A percentile compares a stretch with the other conserved stretches of the same genome.
Conservation (phyloP, 2,113 vertebrate species). For the Donacobius atricapilla region DNA sequence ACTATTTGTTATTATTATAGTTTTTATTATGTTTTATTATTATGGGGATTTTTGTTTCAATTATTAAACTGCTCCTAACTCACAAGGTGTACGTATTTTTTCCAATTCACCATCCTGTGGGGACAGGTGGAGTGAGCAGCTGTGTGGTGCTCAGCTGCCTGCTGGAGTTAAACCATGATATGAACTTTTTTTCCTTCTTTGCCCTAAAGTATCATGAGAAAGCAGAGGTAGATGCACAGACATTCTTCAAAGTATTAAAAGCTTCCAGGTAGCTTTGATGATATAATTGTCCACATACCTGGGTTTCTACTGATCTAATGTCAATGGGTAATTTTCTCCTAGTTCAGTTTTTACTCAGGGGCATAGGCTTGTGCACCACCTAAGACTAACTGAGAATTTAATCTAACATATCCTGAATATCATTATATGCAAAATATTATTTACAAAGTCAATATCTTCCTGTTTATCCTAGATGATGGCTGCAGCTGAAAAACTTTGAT, state of each 20-base stretch:
- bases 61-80: background rate
- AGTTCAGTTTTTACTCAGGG: background rate
- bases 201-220: background rate
- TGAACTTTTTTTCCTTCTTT: background rate
- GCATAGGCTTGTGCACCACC: background rate
- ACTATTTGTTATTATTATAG: background rate
- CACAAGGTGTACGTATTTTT: background rate
- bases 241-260: background rate
- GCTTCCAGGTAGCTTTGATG: background rate
- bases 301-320: background rate
- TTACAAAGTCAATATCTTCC: background rate
- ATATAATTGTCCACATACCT: background rate
- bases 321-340: background rate
- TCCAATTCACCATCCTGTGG: background rate
- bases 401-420: background rate
- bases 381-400: background rate
- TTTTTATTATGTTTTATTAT: background rate
- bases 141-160: background rate
- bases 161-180: background rate
- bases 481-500: background rate
- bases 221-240: background rate
- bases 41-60: background rate
- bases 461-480: background rate
- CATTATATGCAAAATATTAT: background rate
- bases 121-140: background rate